phyloP scores from a whole-genome alignment of 1,140 invertebrate genomes.

The Drosophila cardini region DNA sequence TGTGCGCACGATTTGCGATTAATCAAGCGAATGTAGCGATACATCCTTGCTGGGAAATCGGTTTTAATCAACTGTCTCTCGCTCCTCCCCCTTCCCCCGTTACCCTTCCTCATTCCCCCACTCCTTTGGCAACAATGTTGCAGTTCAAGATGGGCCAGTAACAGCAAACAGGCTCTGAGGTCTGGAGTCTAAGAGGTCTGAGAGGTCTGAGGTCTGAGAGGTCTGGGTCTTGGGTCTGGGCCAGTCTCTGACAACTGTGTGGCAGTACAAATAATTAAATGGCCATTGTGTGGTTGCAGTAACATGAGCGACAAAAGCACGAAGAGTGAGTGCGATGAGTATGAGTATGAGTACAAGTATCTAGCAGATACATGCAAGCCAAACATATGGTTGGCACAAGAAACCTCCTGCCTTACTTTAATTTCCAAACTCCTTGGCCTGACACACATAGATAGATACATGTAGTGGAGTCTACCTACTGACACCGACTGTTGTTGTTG shows the following conservation, averaged over 20 bases:
- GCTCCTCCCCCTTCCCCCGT: too few relatives aligned
- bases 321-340: too few relatives aligned
- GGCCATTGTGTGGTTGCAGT: slow-evolving; percentile 56
- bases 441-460: slow-evolving; percentile 74
- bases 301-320: slow-evolving; percentile 22
- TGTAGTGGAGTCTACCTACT: slow-evolving; percentile 56
- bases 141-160: slow-evolving; percentile 5
- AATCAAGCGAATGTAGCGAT: slow-evolving; percentile 67
- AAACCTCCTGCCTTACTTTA: slow-evolving; percentile 84
- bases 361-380: slow-evolving; percentile 55
- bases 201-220: too few relatives aligned
- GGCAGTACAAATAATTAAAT: slow-evolving; percentile 70
- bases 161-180: background rate
- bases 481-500: slow-evolving; percentile 52
- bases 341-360: slow-evolving; percentile 12
- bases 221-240: background rate
- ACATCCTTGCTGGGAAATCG: slow-evolving; percentile 73
- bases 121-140: slow-evolving; percentile 32
- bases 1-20: slow-evolving; percentile 79
- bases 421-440: slow-evolving; percentile 76
- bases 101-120: background rate
- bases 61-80: slow-evolving; percentile 61
- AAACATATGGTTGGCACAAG: slow-evolving; percentile 70
- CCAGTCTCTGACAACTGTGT: slow-evolving; percentile 13
- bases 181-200: too few relatives aligned